These are phyloP conservation scores for Grus americana DNA, from an alignment of 2,113 vertebrate genomes.

Conservation along the genomic window DNA sequence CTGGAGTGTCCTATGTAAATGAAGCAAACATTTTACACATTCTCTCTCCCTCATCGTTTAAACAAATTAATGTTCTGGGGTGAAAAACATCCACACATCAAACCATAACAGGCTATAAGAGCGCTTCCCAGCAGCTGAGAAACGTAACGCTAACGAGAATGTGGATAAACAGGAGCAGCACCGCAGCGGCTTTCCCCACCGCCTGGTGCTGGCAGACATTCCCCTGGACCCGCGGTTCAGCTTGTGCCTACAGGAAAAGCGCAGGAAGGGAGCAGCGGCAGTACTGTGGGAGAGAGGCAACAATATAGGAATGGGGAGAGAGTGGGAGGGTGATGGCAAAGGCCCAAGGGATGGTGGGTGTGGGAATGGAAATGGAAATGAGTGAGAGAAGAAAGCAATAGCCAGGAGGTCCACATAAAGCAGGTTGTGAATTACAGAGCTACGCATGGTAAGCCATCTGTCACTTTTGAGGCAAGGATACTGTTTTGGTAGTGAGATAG, in stretches of 20 bases:
- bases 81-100: not conserved
- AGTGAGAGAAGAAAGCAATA: conserved; percentile 45
- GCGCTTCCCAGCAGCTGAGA: not conserved
- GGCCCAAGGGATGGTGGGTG: conserved; percentile 34
- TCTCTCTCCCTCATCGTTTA: not conserved
- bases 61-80: not conserved
- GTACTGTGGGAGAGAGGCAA: not conserved
- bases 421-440: conserved; percentile 56
- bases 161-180: not conserved
- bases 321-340: conserved; percentile 55
- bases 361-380: conserved; percentile 66
- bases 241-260: not conserved
- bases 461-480: conserved; percentile 30
- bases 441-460: conserved; percentile 61
- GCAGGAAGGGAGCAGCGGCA: not conserved
- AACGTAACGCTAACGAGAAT: accelerated
- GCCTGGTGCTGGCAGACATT: not conserved
- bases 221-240: not conserved
- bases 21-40: not conserved
- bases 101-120: not conserved
- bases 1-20: not conserved
- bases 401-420: conserved; percentile 56
- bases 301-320: not conserved
- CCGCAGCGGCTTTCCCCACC: not conserved
- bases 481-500: conserved; percentile 11